phyloP scores from a whole-genome alignment of 2,113 vertebrate species.

The Anguilla rostrata region DNA sequence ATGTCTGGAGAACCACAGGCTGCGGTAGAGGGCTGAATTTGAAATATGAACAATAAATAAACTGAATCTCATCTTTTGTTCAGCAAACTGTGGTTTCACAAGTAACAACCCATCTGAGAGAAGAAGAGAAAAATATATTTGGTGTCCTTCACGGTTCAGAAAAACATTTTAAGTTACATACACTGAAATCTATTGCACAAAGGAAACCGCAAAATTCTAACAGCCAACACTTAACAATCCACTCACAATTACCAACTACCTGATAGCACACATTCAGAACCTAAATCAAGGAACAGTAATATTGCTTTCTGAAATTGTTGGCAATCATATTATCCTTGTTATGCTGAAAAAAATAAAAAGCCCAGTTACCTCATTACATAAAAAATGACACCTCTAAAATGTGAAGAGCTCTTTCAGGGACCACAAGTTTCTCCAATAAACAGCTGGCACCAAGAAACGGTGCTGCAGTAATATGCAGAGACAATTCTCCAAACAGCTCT shows the following conservation, averaged over 20 bases:
- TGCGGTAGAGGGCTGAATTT: background rate
- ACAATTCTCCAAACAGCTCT: conserved; percentile 45
- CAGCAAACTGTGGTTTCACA: conserved; percentile 46
- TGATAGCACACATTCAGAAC: background rate
- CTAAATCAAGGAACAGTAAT: conserved; percentile 5
- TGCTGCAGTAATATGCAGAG: conserved; percentile 48
- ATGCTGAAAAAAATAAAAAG: conserved; percentile 48
- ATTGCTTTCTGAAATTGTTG: background rate
- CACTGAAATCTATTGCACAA: conserved; percentile 6
- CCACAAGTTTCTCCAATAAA: conserved; percentile 51
- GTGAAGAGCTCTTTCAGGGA: conserved; percentile 57
- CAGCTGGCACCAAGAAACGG: conserved; percentile 42
- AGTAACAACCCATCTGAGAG: conserved; percentile 54
- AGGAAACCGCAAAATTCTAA: background rate
- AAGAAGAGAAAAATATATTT: background rate
- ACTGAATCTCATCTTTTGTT: conserved; percentile 56
- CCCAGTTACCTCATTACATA: conserved; percentile 53
- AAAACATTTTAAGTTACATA: conserved; percentile 6
- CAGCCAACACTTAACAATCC: conserved; percentile 50
- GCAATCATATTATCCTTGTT: background rate
- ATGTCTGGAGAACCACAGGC: conserved; percentile 57
- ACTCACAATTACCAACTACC: conserved; percentile 30
- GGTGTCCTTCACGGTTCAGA: background rate
- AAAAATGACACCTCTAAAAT: conserved; percentile 45
- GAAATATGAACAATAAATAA: conserved; percentile 38